Evolutionary conservation across 1,140 invertebrate species (phyloP).

Genomic region (Saccostrea glomerata): DNA sequence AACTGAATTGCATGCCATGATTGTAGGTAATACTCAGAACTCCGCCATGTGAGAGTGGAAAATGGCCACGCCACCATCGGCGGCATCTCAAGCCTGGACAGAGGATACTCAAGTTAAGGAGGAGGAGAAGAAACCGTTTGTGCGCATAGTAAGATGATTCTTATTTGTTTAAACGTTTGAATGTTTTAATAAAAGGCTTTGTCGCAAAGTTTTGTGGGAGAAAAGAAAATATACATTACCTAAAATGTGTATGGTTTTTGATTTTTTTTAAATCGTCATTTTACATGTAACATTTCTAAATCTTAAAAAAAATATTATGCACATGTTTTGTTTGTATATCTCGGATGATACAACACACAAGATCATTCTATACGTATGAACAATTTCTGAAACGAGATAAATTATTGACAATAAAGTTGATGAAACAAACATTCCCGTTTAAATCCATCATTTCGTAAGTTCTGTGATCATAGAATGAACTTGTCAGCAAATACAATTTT

Average conservation of each 20-base stretch:
- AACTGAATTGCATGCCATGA: not conserved
- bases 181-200: too few relatives aligned
- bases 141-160: not conserved
- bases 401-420: too few relatives aligned
- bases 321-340: too few relatives aligned
- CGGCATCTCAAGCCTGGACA: conserved; percentile 38
- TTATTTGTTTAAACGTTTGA: not conserved
- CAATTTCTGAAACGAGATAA: too few relatives aligned
- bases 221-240: not conserved
- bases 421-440: too few relatives aligned
- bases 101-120: conserved; percentile 38
- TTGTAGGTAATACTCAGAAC: conserved; percentile 10
- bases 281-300: not conserved
- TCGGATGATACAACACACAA: too few relatives aligned
- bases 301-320: too few relatives aligned
- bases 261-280: not conserved
- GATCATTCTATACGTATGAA: too few relatives aligned
- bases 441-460: too few relatives aligned
- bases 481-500: too few relatives aligned
- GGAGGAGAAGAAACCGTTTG: conserved; percentile 25
- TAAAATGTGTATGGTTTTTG: not conserved
- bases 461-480: too few relatives aligned
- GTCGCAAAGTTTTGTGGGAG: too few relatives aligned
- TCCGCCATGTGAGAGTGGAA: conserved; percentile 22
- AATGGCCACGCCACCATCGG: conserved; percentile 19